A percentile compares a stretch with the other conserved stretches of the same genome.
phyloP scores from a whole-genome alignment of 2,113 vertebrate genomes.

The Seriola aureovittata region DNA sequence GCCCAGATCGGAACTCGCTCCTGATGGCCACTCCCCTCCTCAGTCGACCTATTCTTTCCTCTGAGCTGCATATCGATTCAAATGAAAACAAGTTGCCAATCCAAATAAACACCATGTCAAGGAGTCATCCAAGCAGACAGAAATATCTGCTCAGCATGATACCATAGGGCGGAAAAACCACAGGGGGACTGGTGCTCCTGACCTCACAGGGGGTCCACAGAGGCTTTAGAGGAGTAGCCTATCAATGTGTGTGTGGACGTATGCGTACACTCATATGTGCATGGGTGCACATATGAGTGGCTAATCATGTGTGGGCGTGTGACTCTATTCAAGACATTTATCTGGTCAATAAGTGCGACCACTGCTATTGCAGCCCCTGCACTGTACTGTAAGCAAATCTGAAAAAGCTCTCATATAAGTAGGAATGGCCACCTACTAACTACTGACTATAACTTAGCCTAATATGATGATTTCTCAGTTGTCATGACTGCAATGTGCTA shows the following conservation, averaged over 20 bases:
- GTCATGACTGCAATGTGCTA: background rate
- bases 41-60: slow-evolving; percentile 59
- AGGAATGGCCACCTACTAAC: slow-evolving; percentile 33
- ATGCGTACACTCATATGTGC: slow-evolving; percentile 64
- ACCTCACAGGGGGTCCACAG: slow-evolving; percentile 67
- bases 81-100: slow-evolving; percentile 87
- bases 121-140: slow-evolving; percentile 83
- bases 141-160: slow-evolving; percentile 87
- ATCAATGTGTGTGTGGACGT: slow-evolving; percentile 52
- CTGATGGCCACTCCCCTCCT: slow-evolving; percentile 57
- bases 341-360: slow-evolving; percentile 75
- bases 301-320: slow-evolving; percentile 74
- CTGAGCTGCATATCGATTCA: slow-evolving; percentile 80
- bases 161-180: slow-evolving; percentile 68
- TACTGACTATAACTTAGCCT: slow-evolving; percentile 18
- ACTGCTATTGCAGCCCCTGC: slow-evolving; percentile 59
- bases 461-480: slow-evolving; percentile 20
- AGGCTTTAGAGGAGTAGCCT: slow-evolving; percentile 47
- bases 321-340: slow-evolving; percentile 76
- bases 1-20: slow-evolving; percentile 36
- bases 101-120: slow-evolving; percentile 89
- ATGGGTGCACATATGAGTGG: slow-evolving; percentile 70
- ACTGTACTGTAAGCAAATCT: slow-evolving; percentile 52
- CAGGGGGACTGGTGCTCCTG: slow-evolving; percentile 77
- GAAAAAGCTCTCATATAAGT: slow-evolving; percentile 47